Evolutionary conservation across 2,888 invertebrate genomes (phyloP).

Genomic region (Hyposoter didymator): DNA sequence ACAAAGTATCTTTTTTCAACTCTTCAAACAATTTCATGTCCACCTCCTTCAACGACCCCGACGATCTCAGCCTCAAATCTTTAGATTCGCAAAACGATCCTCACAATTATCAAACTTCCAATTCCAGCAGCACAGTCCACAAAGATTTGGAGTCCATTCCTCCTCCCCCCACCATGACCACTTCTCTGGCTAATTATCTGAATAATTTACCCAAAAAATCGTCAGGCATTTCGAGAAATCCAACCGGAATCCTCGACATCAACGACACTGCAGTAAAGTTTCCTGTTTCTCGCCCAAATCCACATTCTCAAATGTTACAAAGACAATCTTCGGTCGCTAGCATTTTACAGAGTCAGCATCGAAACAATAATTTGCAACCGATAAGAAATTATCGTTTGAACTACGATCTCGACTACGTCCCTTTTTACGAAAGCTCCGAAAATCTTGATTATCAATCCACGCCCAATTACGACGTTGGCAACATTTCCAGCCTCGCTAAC

Average conservation of each 20-base stretch:
- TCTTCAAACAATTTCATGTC: constrained; percentile 77
- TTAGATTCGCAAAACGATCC: constrained; percentile 67
- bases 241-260: constrained; percentile 76
- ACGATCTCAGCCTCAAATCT: constrained; percentile 65
- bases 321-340: constrained; percentile 79
- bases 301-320: constrained; percentile 73
- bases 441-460: constrained; percentile 74
- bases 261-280: constrained; percentile 77
- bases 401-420: constrained; percentile 81
- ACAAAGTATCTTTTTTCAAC: constrained; percentile 71
- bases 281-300: constrained; percentile 66
- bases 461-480: constrained; percentile 68
- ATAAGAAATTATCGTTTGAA: constrained; percentile 79
- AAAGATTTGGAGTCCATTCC: constrained; percentile 75
- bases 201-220: constrained; percentile 81
- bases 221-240: constrained; percentile 76
- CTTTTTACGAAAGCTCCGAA: constrained; percentile 80
- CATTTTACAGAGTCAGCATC: constrained; percentile 77
- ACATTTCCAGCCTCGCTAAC: constrained; percentile 59
- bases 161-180: constrained; percentile 79
- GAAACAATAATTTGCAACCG: constrained; percentile 75
- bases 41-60: constrained; percentile 74
- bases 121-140: constrained; percentile 60
- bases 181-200: constrained; percentile 79
- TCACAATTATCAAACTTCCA: constrained; percentile 60